A percentile compares a stretch with the other conserved stretches of the same genome.
phyloP scores from a whole-genome alignment of 2,113 vertebrate genomes.

The Ptyas mucosa region DNA sequence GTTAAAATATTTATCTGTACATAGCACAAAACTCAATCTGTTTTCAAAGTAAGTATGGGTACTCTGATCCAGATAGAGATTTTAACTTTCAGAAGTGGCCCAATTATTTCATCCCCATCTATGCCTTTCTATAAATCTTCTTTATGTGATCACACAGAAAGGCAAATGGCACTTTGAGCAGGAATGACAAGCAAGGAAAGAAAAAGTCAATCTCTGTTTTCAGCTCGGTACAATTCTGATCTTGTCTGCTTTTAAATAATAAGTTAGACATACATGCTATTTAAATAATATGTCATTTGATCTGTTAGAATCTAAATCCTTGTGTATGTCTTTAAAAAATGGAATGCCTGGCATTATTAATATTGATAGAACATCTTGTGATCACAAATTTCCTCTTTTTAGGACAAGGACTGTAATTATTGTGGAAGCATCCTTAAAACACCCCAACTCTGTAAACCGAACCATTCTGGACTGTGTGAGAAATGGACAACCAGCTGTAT shows the following conservation, averaged over 20 bases:
- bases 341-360: neutral
- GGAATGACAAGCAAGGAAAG: too few species aligned
- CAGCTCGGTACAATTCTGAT: neutral
- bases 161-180: neutral
- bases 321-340: neutral
- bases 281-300: neutral
- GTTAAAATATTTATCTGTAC: neutral
- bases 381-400: conserved; percentile 34
- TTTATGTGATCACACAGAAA: neutral
- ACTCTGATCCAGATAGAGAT: neutral
- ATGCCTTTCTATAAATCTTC: neutral
- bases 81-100: neutral
- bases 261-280: neutral
- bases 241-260: neutral
- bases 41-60: neutral
- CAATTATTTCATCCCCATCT: neutral
- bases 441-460: conserved; percentile 80
- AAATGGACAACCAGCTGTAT: conserved; percentile 74
- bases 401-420: conserved; percentile 90
- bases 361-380: conserved; percentile 25
- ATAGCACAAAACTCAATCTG: neutral
- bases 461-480: conserved; percentile 74
- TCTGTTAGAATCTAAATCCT: neutral
- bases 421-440: conserved; percentile 77
- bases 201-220: neutral